Conservation (phyloP, 2,888 invertebrate species). For the Ctenicera cuprea region DNA sequence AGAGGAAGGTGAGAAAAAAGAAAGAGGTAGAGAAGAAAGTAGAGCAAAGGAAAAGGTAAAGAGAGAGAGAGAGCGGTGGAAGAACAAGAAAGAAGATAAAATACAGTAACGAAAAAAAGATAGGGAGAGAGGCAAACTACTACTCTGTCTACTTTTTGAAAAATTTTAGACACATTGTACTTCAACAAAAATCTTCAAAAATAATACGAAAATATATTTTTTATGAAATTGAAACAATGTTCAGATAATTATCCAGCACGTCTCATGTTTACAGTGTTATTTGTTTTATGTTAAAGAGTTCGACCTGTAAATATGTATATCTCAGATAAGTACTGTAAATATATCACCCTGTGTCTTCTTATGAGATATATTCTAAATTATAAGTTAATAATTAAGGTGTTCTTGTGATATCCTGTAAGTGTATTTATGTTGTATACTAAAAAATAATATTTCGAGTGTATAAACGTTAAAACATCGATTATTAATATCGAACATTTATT, state of each 20-base stretch:
- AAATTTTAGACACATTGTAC: too few relatives aligned
- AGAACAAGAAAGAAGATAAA: too few relatives aligned
- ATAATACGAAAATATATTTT: too few relatives aligned
- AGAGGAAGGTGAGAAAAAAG: too few relatives aligned
- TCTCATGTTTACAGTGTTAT: background rate
- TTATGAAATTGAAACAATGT: background rate
- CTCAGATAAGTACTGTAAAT: conserved; percentile 30
- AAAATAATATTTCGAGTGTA: conserved; percentile 5
- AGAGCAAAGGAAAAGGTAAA: too few relatives aligned
- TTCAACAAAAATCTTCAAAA: too few relatives aligned
- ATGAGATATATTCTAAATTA: conserved; percentile 46
- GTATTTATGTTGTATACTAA: conserved; percentile 44
- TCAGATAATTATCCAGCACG: background rate
- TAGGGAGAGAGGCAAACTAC: too few relatives aligned
- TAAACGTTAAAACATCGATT: background rate
- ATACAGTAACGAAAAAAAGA: too few relatives aligned
- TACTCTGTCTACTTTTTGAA: too few relatives aligned
- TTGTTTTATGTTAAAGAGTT: conserved; percentile 8
- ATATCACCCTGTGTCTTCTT: conserved; percentile 48
- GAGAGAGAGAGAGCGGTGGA: too few relatives aligned
- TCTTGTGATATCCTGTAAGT: conserved; percentile 46
- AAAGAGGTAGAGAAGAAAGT: too few relatives aligned
- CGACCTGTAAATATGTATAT: conserved; percentile 28
- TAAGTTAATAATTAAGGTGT: conserved; percentile 45
- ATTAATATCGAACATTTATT: background rate